Conservation (phyloP, 1,140 invertebrate species). For the Cydia fagiglandana region DNA sequence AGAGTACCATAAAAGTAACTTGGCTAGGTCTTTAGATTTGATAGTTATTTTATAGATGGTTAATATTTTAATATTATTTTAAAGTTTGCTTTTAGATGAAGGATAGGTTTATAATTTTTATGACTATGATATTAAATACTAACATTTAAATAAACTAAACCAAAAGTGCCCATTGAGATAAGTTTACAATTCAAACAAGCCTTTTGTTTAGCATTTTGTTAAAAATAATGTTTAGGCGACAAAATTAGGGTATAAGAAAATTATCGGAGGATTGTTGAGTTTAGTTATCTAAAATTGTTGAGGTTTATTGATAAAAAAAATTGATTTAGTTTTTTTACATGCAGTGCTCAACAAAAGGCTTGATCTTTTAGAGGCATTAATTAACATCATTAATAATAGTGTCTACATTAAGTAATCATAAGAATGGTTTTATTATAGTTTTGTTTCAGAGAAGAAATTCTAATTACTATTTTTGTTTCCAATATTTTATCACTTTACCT, state of each 20-base stretch:
- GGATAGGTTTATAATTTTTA: slow-evolving; percentile 78
- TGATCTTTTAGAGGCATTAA: slow-evolving; percentile 76
- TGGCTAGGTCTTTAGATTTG: slow-evolving; percentile 75
- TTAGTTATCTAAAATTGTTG: slow-evolving; percentile 78
- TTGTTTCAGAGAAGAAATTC: slow-evolving; percentile 78
- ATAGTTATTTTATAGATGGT: slow-evolving; percentile 77
- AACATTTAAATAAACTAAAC: slow-evolving; percentile 80
- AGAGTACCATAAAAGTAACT: slow-evolving; percentile 71
- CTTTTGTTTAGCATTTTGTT: slow-evolving; percentile 75
- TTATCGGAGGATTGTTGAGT: slow-evolving; percentile 76
- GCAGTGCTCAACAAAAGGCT: slow-evolving; percentile 70
- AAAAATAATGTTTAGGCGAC: slow-evolving; percentile 75
- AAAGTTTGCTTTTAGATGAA: slow-evolving; percentile 75
- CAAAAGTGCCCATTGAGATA: slow-evolving; percentile 81
- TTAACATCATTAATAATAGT: slow-evolving; percentile 77
- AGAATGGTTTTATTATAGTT: slow-evolving; percentile 78
- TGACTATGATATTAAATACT: slow-evolving; percentile 77
- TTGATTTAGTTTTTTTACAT: slow-evolving; percentile 69
- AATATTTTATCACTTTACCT: slow-evolving; percentile 79
- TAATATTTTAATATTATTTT: slow-evolving; percentile 77
- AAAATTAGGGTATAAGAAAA: slow-evolving; percentile 77
- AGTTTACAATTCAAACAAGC: slow-evolving; percentile 75
- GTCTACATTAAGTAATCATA: slow-evolving; percentile 76
- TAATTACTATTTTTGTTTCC: slow-evolving; percentile 79
- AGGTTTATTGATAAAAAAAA: slow-evolving; percentile 75